Evolutionary conservation across 2,888 invertebrate genomes (phyloP).

Genomic region (Agelastica alni): DNA sequence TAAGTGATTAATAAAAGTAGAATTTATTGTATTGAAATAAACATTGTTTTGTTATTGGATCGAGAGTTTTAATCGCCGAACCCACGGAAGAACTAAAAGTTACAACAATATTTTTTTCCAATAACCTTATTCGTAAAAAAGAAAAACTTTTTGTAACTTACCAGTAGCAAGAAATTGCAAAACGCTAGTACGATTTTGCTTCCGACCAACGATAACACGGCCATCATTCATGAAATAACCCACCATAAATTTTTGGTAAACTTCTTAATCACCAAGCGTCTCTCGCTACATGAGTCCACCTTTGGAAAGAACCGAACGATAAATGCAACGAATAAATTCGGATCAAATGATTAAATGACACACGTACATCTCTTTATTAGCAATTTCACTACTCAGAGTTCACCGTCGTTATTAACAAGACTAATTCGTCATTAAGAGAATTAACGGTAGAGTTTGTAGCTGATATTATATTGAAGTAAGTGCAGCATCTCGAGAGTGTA

Average conservation of each 20-base stretch:
- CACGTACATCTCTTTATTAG: slow-evolving; percentile 15
- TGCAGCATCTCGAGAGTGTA: neutral
- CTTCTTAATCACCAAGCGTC: neutral
- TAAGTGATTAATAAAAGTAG: too few relatives aligned
- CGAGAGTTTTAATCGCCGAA: too few relatives aligned
- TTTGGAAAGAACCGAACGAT: slow-evolving; percentile 7
- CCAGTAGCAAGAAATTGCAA: slow-evolving; percentile 69
- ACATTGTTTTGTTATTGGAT: too few relatives aligned
- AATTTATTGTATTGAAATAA: too few relatives aligned
- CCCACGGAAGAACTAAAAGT: too few relatives aligned
- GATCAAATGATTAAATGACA: slow-evolving; percentile 24
- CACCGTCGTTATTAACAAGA: slow-evolving; percentile 32
- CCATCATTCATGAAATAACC: slow-evolving; percentile 41
- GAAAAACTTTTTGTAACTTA: too few relatives aligned
- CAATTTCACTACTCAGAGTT: slow-evolving; percentile 17
- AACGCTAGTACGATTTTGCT: slow-evolving; percentile 69
- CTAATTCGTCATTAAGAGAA: slow-evolving; percentile 28
- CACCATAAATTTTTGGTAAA: too few relatives aligned
- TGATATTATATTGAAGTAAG: slow-evolving; percentile 1
- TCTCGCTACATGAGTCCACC: slow-evolving; percentile 17
- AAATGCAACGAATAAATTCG: slow-evolving; percentile 14
- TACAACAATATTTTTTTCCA: too few relatives aligned
- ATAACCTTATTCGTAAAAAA: too few relatives aligned
- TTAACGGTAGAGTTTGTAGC: slow-evolving; percentile 7
- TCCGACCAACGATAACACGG: slow-evolving; percentile 56